These are phyloP conservation scores for Pocillopora damicornis DNA, from an alignment of 64 coral and sea anemone genomes.

Conservation along the genomic window DNA sequence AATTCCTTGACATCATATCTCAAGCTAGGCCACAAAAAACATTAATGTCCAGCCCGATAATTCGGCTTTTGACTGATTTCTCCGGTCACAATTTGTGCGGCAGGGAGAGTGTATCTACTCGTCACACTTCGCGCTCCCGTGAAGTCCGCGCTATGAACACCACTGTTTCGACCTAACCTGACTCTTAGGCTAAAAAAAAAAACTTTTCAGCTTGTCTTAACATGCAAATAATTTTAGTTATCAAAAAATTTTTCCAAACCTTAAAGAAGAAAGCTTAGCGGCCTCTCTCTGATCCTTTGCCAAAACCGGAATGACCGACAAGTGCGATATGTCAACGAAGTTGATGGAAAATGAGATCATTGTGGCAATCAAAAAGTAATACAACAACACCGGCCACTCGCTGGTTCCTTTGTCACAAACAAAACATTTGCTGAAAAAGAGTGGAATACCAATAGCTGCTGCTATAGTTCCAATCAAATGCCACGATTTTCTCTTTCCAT, in stretches of 20 bases:
- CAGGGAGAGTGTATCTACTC: too few relatives aligned
- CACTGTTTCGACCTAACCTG: too few relatives aligned
- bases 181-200: too few relatives aligned
- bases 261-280: constrained; percentile 1
- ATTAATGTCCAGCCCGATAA: too few relatives aligned
- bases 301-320: constrained; percentile 17
- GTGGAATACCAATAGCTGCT: background rate
- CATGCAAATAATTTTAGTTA: background rate
- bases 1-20: too few relatives aligned
- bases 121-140: too few relatives aligned
- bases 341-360: background rate
- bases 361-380: background rate
- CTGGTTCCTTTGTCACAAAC: background rate
- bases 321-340: constrained; percentile 19
- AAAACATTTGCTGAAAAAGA: constrained; percentile 12
- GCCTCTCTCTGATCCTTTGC: constrained; percentile 20
- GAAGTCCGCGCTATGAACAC: too few relatives aligned
- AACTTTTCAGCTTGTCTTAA: too few relatives aligned
- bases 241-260: background rate
- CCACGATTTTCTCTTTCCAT: constrained; percentile 26
- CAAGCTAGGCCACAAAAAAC: too few relatives aligned
- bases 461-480: constrained; percentile 4
- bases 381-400: constrained; percentile 11
- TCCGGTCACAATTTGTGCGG: too few relatives aligned
- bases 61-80: too few relatives aligned